Conservation (phyloP, 1,140 invertebrate genomes). For the Meloidogyne chitwoodi region DNA sequence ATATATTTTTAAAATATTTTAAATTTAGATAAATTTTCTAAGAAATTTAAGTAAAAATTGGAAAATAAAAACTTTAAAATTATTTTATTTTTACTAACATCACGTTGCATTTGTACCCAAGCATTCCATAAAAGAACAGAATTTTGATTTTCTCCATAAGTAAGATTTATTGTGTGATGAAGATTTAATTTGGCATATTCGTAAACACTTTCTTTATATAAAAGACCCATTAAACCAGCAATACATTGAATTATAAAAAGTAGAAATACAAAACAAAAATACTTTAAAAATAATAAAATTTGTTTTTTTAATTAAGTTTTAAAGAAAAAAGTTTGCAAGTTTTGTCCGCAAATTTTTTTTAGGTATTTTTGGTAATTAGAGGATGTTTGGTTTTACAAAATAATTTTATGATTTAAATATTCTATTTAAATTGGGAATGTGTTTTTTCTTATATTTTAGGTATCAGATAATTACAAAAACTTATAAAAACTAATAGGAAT, state of each 20-base stretch:
- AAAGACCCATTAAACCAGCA: slow-evolving; percentile 46
- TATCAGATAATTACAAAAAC: too few relatives aligned
- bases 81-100: too few relatives aligned
- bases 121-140: slow-evolving; percentile 18
- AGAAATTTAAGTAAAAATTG: too few relatives aligned
- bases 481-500: too few relatives aligned
- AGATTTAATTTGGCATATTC: slow-evolving; percentile 28
- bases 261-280: slow-evolving; percentile 36
- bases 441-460: too few relatives aligned
- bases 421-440: too few relatives aligned
- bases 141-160: slow-evolving; percentile 7
- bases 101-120: slow-evolving; percentile 48
- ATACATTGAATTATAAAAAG: slow-evolving; percentile 43
- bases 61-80: too few relatives aligned
- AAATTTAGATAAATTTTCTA: too few relatives aligned
- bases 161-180: slow-evolving; percentile 1
- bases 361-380: neutral
- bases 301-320: neutral
- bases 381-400: neutral
- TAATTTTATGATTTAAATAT: neutral
- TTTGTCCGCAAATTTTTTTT: neutral
- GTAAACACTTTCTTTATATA: slow-evolving; percentile 37
- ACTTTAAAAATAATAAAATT: slow-evolving; percentile 29
- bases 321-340: neutral
- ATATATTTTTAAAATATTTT: neutral